A percentile compares a stretch with the other conserved stretches of the same genome.
Evolutionary conservation across 2,113 vertebrate genomes (phyloP).

Genomic region (Dipodomys merriami): DNA sequence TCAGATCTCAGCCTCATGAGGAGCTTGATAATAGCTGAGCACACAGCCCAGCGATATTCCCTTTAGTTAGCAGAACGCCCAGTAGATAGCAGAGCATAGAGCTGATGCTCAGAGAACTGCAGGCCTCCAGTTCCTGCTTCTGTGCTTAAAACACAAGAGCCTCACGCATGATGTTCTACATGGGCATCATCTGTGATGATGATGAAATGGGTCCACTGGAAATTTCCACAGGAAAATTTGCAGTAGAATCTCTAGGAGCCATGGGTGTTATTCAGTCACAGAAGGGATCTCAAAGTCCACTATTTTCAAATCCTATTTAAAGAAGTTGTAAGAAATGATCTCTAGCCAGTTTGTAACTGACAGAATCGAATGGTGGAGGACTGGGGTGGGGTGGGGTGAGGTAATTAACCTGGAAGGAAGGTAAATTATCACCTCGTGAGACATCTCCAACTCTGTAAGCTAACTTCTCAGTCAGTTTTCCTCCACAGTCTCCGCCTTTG

Average conservation of each 20-base stretch:
- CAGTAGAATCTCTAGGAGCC: slow-evolving; percentile 37
- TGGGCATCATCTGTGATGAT: slow-evolving; percentile 37
- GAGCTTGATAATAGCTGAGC: too few relatives aligned
- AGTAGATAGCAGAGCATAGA: slow-evolving; percentile 3
- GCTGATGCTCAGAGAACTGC: not conserved
- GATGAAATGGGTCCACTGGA: not conserved
- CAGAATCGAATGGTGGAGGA: not conserved
- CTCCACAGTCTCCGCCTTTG: not conserved
- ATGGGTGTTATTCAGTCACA: not conserved
- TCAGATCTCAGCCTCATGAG: too few relatives aligned
- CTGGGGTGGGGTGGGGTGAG: rapidly evolving
- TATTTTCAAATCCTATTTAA: slow-evolving; percentile 31
- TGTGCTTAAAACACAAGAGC: slow-evolving; percentile 28
- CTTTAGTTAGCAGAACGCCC: not conserved
- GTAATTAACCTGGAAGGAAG: not conserved
- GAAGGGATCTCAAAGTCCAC: not conserved
- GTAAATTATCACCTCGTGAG: not conserved
- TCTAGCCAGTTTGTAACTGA: slow-evolving; percentile 7
- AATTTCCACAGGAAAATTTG: slow-evolving; percentile 13
- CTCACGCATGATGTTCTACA: not conserved
- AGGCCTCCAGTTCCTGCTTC: not conserved
- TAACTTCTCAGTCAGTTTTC: not conserved
- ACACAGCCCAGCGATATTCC: not conserved
- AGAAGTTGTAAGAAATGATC: not conserved
- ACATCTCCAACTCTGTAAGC: not conserved